These are phyloP conservation scores for Eilema caniola DNA, from an alignment of 2,888 invertebrate species.

Conservation along the genomic window DNA sequence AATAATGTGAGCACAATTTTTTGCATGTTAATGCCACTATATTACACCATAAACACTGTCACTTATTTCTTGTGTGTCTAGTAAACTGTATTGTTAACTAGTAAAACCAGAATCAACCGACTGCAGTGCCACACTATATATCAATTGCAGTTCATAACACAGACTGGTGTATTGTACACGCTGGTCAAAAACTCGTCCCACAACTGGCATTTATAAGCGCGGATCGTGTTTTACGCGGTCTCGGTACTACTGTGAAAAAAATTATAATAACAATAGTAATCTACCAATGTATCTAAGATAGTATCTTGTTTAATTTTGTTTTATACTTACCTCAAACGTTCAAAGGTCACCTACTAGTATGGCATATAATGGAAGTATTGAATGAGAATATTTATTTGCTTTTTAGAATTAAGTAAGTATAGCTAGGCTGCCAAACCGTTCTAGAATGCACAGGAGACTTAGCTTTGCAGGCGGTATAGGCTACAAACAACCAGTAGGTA, in stretches of 20 bases:
- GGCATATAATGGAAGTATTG: neutral
- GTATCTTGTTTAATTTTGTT: slow-evolving; percentile 4
- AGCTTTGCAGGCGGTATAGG: no score
- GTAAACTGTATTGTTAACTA: neutral
- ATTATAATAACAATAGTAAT: slow-evolving; percentile 3
- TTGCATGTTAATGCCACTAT: slow-evolving; percentile 9
- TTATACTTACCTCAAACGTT: neutral
- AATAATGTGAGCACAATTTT: slow-evolving; percentile 3
- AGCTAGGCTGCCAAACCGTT: neutral
- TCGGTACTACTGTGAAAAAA: slow-evolving; percentile 5
- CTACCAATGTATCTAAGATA: slow-evolving; percentile 2
- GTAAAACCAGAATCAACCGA: neutral
- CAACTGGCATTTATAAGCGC: slow-evolving; percentile 3
- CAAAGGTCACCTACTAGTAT: neutral
- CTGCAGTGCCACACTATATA: slow-evolving; percentile 6
- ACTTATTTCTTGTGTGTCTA: neutral
- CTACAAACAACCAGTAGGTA: no score
- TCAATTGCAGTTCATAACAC: slow-evolving; percentile 12
- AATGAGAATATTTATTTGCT: neutral
- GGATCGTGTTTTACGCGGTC: neutral
- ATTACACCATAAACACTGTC: neutral
- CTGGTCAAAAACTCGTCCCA: slow-evolving; percentile 14
- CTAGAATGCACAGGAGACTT: neutral
- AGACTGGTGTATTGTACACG: slow-evolving; percentile 9
- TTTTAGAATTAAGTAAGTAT: neutral